phyloP scores from a whole-genome alignment of 92 coral and sea anemone genomes.

The Desmophyllum pertusum region DNA sequence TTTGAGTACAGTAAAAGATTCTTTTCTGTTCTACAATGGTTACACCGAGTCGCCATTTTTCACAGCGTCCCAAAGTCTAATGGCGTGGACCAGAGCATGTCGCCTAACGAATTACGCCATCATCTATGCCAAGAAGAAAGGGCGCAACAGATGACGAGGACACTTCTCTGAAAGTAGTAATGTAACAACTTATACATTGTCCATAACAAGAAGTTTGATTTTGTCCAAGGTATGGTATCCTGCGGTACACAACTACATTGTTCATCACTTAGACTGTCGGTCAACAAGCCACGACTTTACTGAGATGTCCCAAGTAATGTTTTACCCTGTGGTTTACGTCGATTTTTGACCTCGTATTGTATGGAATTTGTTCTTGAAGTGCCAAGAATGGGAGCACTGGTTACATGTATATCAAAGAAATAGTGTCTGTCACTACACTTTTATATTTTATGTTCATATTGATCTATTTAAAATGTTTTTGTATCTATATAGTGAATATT shows the following conservation, averaged over 20 bases:
- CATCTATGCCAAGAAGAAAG: slow-evolving; percentile 37
- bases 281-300: neutral
- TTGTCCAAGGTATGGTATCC: neutral
- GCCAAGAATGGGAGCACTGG: too few relatives aligned
- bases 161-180: neutral
- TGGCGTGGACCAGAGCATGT: slow-evolving; percentile 85
- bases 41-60: slow-evolving; percentile 82
- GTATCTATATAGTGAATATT: too few relatives aligned
- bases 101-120: slow-evolving; percentile 69
- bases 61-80: slow-evolving; percentile 63
- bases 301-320: neutral
- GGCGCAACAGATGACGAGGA: slow-evolving; percentile 21
- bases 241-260: neutral
- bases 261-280: too few relatives aligned
- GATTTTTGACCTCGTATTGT: too few relatives aligned
- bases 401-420: too few relatives aligned
- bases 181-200: too few relatives aligned
- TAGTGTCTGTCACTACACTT: too few relatives aligned
- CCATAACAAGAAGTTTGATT: neutral
- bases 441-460: too few relatives aligned
- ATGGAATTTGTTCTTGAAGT: neutral
- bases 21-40: slow-evolving; percentile 75
- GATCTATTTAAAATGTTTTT: too few relatives aligned
- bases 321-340: neutral
- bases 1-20: slow-evolving; percentile 78